phyloP scores from a whole-genome alignment of 2,113 vertebrate species.

The Ophiodon elongatus region DNA sequence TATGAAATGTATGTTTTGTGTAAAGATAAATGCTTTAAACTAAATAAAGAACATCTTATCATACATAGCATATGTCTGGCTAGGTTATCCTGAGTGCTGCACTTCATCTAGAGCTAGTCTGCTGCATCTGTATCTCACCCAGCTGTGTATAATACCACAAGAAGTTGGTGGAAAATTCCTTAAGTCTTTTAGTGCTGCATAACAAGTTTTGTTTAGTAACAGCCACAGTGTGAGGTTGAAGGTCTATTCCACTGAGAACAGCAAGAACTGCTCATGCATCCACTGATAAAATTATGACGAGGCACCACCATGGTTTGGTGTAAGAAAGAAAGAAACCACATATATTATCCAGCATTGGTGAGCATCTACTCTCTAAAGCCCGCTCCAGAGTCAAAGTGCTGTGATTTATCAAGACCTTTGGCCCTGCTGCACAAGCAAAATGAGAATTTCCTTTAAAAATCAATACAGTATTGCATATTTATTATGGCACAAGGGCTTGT shows the following conservation, averaged over 20 bases:
- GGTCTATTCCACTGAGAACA: constrained; percentile 27
- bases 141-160: constrained; percentile 2
- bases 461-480: constrained; percentile 69
- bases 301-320: neutral
- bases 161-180: constrained; percentile 25
- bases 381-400: constrained; percentile 21
- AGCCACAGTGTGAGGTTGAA: constrained; percentile 15
- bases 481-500: constrained; percentile 48
- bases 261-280: constrained; percentile 9
- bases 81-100: neutral
- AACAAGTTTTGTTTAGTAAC: constrained; percentile 30
- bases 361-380: constrained; percentile 18
- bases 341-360: neutral
- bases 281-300: constrained; percentile 35
- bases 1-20: neutral
- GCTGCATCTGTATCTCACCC: constrained; percentile 18
- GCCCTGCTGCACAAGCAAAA: constrained; percentile 57
- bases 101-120: constrained; percentile 8
- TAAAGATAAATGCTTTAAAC: neutral
- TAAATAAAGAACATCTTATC: constrained; percentile 10
- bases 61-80: constrained; percentile 13
- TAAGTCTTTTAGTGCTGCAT: constrained; percentile 13
- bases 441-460: constrained; percentile 62
- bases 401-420: constrained; percentile 64
- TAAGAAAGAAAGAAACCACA: constrained; percentile 20